Evolutionary conservation across 2,113 vertebrate species (phyloP), one percentile per base, ranked within the genome.

Genomic region (Tragelaphus buxtoni): DNA sequence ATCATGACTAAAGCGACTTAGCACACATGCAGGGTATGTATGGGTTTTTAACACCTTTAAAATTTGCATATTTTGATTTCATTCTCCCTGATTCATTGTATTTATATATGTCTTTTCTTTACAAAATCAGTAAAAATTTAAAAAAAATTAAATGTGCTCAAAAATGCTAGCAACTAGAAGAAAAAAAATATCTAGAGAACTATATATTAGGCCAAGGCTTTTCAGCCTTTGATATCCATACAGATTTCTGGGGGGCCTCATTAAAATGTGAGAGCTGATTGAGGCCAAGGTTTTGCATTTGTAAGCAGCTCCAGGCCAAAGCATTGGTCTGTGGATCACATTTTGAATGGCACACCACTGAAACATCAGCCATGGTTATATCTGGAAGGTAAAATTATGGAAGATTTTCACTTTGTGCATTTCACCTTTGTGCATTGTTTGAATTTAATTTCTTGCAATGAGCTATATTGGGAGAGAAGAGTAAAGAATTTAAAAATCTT

Each of bases 351-450:
- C 42, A 56, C 53, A 9, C 35, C 17, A 30, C 63, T 76, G 32
- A 79, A 49, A 32, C n/a, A 3, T 55, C 85, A 39, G 28, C 7
- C 56, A 47, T 45, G 3, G 24, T 92, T 76, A 26, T 77, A n/a
- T 79, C 13, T 69, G 24, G 42, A 47, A 96, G n/a, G 10, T 86
- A 47, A 69, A 86, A 77, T 61, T 51, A 32, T 86, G 51, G 39
- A 42, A n/a, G 2, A 53, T 60, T 81, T 97, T 81, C n/a, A 92
- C 47, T 92, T 83, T 77, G 63, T 84, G 39, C 28, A 24, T 90
- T 96, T 94, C n/a, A 90, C 45, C 32, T 84, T 77, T 90, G 28
- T 56, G 6, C 3, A 32, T 82, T 74, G 69, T 94, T 93, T 96
- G 49, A 51, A 72, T 30, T 81, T 77, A 51, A 24, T 55, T 82